Conservation (phyloP, 2,888 invertebrate species). For the Mechanitis mazaeus region DNA sequence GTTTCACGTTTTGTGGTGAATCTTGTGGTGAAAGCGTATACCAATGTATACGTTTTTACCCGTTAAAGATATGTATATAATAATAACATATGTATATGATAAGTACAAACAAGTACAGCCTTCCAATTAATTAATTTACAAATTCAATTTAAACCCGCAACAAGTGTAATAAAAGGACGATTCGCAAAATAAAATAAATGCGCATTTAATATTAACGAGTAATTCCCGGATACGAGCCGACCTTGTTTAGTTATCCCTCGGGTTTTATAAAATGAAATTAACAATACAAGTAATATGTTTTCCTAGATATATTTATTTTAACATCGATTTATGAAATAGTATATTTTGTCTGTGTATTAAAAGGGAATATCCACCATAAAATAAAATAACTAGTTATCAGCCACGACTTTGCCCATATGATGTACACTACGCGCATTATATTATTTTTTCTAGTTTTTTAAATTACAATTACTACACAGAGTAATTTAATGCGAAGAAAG, state of each 20-base stretch:
- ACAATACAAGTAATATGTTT: slow-evolving; percentile 7
- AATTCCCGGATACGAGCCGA: slow-evolving; percentile 14
- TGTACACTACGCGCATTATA: too few relatives aligned
- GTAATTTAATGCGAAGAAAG: too few relatives aligned
- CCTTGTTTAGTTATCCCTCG: slow-evolving; percentile 11
- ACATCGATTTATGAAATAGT: not conserved
- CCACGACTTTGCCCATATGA: too few relatives aligned
- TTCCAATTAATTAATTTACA: slow-evolving; percentile 11
- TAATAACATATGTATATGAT: not conserved
- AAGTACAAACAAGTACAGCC: not conserved
- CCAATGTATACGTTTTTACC: too few relatives aligned
- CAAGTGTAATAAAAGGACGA: slow-evolving; percentile 23
- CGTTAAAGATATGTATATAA: too few relatives aligned
- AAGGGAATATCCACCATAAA: too few relatives aligned
- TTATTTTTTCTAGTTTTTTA: too few relatives aligned
- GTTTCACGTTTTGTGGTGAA: too few relatives aligned
- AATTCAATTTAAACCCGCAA: slow-evolving; percentile 22
- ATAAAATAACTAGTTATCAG: too few relatives aligned
- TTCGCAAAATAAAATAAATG: slow-evolving; percentile 21
- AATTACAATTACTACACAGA: too few relatives aligned
- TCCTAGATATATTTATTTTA: not conserved
- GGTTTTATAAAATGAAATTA: slow-evolving; percentile 11
- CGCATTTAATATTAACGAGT: slow-evolving; percentile 22
- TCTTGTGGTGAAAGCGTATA: too few relatives aligned
- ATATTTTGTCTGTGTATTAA: not conserved